Conservation (phyloP, 2,888 invertebrate genomes). For the Balanococcus diminutus region DNA sequence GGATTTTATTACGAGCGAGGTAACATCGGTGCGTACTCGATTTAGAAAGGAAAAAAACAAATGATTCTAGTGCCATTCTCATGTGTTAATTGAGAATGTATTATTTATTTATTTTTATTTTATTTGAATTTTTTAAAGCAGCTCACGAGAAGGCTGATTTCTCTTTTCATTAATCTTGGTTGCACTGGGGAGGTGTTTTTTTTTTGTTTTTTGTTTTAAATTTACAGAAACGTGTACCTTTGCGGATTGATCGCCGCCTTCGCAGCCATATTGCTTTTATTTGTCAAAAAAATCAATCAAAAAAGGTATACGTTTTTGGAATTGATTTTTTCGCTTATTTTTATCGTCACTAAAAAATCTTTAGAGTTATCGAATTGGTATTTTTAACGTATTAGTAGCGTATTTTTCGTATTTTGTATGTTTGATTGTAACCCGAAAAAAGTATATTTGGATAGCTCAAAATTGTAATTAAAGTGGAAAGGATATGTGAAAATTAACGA, state of each 20-base stretch:
- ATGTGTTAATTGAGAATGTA: slow-evolving; percentile 40
- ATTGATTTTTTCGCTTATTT: not conserved
- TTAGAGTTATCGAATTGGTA: not conserved
- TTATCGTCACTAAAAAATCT: slow-evolving; percentile 1
- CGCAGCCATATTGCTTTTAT: not conserved
- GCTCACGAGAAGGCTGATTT: not conserved
- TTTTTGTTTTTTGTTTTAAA: not conserved
- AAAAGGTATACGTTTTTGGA: not conserved
- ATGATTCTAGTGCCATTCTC: slow-evolving; percentile 47
- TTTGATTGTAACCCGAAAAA: not conserved
- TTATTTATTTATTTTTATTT: slow-evolving; percentile 34
- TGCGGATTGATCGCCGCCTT: not conserved
- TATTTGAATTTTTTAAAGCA: not conserved
- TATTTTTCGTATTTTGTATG: not conserved
- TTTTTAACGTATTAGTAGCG: not conserved
- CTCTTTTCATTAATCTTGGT: not conserved
- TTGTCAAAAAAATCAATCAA: not conserved
- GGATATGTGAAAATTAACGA: not conserved
- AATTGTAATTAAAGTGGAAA: not conserved
- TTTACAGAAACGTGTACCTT: not conserved
- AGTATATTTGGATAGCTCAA: not conserved
- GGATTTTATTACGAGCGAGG: not conserved
- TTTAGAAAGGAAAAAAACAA: not conserved
- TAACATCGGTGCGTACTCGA: not conserved
- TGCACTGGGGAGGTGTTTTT: slow-evolving; percentile 8